phyloP scores from a whole-genome alignment of 2,888 invertebrate genomes.

The Drymonia ruficornis region DNA sequence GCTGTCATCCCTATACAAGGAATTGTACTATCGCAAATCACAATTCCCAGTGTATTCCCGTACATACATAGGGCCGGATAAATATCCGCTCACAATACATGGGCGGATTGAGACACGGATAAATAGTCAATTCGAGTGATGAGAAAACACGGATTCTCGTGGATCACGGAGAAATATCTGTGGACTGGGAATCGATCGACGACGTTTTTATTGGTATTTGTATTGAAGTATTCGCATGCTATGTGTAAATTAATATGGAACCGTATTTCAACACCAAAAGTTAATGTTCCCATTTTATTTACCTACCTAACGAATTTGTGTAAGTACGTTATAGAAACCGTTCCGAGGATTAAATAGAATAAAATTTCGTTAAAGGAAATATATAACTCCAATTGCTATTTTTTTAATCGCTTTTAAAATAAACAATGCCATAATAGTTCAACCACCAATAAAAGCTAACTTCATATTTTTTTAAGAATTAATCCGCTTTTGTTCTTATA shows the following conservation, averaged over 20 bases:
- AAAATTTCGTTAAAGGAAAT: too few species aligned
- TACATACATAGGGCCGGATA: conserved; percentile 7
- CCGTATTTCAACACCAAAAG: too few species aligned
- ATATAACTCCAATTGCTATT: too few species aligned
- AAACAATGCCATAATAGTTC: too few species aligned
- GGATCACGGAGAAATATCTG: conserved; percentile 12
- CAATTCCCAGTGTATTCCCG: neutral
- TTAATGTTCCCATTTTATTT: too few species aligned
- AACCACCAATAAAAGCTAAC: too few species aligned
- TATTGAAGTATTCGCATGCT: neutral
- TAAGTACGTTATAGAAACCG: too few species aligned
- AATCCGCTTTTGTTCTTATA: neutral
- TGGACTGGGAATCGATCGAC: conserved; percentile 3
- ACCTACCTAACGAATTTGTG: too few species aligned
- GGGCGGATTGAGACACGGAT: conserved; percentile 14
- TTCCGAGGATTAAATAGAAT: too few species aligned
- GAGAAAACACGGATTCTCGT: conserved; percentile 9
- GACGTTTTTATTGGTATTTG: neutral
- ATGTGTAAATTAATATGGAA: neutral
- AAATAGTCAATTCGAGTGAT: conserved; percentile 25
- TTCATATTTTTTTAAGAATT: neutral
- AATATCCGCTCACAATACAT: conserved; percentile 24
- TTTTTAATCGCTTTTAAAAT: too few species aligned
- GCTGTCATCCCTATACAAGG: too few species aligned
- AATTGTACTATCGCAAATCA: conserved; percentile 2